phyloP scores from a whole-genome alignment of 2,888 invertebrate species.

The Tortrix viridana region DNA sequence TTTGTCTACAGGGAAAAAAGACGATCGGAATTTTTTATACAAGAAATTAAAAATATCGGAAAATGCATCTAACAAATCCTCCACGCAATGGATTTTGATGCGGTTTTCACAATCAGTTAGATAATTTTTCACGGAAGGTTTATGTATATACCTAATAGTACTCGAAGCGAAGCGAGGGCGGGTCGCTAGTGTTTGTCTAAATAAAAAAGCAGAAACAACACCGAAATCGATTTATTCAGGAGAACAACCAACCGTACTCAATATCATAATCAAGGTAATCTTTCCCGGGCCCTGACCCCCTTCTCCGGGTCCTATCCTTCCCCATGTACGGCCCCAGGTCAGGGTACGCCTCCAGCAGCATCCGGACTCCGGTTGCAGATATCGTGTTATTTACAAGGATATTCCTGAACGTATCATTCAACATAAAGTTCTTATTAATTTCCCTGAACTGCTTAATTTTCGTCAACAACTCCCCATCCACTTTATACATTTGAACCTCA shows the following conservation, averaged over 20 bases:
- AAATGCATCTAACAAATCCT: too few relatives aligned
- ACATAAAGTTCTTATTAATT: slow-evolving; percentile 59
- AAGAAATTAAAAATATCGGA: too few relatives aligned
- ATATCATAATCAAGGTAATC: slow-evolving; percentile 65
- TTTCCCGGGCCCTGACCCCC: slow-evolving; percentile 16
- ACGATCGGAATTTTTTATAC: too few relatives aligned
- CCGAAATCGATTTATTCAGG: not conserved
- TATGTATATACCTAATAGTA: too few relatives aligned
- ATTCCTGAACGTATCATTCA: slow-evolving; percentile 63
- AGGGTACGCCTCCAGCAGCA: slow-evolving; percentile 61
- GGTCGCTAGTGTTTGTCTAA: too few relatives aligned
- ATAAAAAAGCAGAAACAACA: too few relatives aligned
- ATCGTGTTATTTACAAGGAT: slow-evolving; percentile 63
- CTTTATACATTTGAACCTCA: slow-evolving; percentile 54
- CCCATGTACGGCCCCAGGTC: slow-evolving; percentile 52
- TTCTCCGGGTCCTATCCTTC: slow-evolving; percentile 42
- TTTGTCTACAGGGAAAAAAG: too few relatives aligned
- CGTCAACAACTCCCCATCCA: slow-evolving; percentile 54
- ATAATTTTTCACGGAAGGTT: too few relatives aligned
- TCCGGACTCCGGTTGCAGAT: slow-evolving; percentile 51
- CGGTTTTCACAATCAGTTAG: too few relatives aligned
- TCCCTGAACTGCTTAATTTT: slow-evolving; percentile 54
- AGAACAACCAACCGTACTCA: slow-evolving; percentile 52
- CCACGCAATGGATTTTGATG: too few relatives aligned
- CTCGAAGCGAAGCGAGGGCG: too few relatives aligned